phyloP scores from a whole-genome alignment of 2,888 invertebrate genomes.

The Drosophila mimica region DNA sequence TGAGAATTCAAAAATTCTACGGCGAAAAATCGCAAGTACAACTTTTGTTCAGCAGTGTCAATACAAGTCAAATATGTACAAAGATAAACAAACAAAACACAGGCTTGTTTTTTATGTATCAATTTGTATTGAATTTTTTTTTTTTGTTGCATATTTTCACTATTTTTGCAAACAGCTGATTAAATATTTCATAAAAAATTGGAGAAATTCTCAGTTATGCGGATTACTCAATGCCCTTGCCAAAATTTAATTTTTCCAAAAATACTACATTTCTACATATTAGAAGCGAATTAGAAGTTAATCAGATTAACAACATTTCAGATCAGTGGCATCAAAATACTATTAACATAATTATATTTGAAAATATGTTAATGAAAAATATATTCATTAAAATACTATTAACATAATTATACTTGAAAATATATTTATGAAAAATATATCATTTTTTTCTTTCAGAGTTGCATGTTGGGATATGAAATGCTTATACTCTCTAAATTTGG shows the following conservation, averaged over 20 bases:
- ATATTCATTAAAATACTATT: too few species aligned
- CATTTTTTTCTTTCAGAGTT: too few species aligned
- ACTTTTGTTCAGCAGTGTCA: too few species aligned
- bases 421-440: too few species aligned
- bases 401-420: too few species aligned
- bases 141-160: too few species aligned
- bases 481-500: background rate
- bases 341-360: background rate
- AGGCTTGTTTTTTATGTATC: too few species aligned
- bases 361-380: background rate
- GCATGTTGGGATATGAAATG: background rate
- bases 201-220: background rate
- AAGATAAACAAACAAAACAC: too few species aligned
- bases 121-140: too few species aligned
- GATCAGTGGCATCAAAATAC: background rate
- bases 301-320: background rate
- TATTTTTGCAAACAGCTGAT: background rate
- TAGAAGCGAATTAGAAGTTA: background rate
- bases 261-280: background rate
- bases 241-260: background rate
- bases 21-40: too few species aligned
- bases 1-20: too few species aligned
- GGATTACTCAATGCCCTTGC: background rate
- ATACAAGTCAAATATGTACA: too few species aligned
- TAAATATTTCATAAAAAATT: background rate